Base-by-base conservation (phyloP, 2,888 invertebrate genomes). In the Oscheius sp. region DNA sequence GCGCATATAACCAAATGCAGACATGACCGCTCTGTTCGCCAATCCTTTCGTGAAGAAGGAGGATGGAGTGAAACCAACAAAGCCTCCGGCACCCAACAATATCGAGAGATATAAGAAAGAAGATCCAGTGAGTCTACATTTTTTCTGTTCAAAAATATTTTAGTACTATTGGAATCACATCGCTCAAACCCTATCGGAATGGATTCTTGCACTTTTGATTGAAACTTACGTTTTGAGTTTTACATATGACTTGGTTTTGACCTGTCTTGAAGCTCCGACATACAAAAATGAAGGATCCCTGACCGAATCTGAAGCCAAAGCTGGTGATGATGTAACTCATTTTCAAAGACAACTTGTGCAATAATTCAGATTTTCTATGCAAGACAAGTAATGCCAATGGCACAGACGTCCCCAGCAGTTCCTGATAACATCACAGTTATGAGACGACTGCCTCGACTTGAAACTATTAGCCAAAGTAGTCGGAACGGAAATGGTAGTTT, bases 141-240 rank as follows among this genome's bases (percentile, higher is more conserved):
- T 58, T 7, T 57, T 11, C 11, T 29, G 5, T 58, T 13, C 2
- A 33, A 32, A 21, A 21, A 21, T 21, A n/a, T 74, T 71, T 57
- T 72, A 78, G 78, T 76, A 47, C 53, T 78, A 74, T 65, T 55
- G 53, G 21, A 78, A 76, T 71, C 78, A 78, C 55, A 37, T 78
- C 5, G 76, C 73, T 7, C 51, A 76, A 29, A 70, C 78, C 1
- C 53, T 72, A 29, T 76, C 78, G 9, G 78, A 78, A 72, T 78
- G 78, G 78, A 59, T 76, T 50, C 62, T 78, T 5, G 76, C 72
- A n/a, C 37, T 76, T 3, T 58, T 78, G 5, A 66, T 76, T 1
- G 59, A 74, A 47, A 11, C 73, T 10, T 65, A 33, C 9, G 37
- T 78, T 2, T 50, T 74, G 29, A 62, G 76, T 4, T 78, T 62